Evolutionary conservation across 2,113 vertebrate genomes (phyloP).

Genomic region (Jaculus jaculus): DNA sequence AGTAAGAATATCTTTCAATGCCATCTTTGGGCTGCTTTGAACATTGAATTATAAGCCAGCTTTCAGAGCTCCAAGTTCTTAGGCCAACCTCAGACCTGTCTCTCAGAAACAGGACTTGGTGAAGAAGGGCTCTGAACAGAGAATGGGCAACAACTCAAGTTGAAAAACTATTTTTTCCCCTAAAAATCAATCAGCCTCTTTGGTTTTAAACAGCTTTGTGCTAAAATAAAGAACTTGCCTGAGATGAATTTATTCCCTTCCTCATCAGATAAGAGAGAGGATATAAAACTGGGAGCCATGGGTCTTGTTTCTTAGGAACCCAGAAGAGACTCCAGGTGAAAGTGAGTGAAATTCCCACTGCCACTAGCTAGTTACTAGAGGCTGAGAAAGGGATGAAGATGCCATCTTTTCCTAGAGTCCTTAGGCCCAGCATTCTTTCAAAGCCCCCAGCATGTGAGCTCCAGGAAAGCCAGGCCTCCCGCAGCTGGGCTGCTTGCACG

Average conservation of each 20-base stretch:
- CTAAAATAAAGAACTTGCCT: background rate
- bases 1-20: background rate
- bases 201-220: background rate
- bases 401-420: background rate
- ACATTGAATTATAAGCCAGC: background rate
- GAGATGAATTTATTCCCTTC: background rate
- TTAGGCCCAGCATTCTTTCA: background rate
- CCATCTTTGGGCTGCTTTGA: rapidly evolving
- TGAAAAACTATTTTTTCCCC: background rate
- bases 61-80: background rate
- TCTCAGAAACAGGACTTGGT: background rate
- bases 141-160: background rate
- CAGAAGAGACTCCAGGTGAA: background rate
- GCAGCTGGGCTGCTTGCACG: rapidly evolving
- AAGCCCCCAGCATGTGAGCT: background rate
- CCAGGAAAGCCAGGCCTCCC: background rate
- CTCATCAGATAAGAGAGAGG: background rate
- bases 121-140: background rate
- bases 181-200: background rate
- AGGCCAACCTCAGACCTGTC: background rate
- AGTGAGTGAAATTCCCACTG: background rate
- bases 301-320: background rate
- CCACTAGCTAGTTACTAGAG: background rate
- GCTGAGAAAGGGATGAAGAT: background rate
- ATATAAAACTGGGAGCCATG: background rate